Conservation (phyloP, 2,888 invertebrate genomes). For the Thecocarcelia acutangulata region DNA sequence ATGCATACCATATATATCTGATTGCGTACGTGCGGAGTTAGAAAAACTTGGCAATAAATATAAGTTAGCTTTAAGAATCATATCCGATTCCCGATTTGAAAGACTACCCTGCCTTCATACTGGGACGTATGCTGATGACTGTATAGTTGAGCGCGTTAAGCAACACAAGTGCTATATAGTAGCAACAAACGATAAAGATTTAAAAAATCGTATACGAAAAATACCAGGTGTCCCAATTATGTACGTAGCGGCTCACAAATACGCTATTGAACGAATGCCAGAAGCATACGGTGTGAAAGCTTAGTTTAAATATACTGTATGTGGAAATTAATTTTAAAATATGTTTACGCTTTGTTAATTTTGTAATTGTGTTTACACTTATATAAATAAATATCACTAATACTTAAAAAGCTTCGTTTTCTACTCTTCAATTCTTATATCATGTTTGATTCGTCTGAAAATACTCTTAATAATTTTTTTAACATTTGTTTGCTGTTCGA, state of each 20-base stretch:
- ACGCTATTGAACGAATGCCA: conserved; percentile 98
- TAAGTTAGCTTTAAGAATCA: conserved; percentile 95
- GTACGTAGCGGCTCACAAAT: conserved; percentile 96
- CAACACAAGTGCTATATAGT: conserved; percentile 99
- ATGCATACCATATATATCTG: conserved; percentile 98
- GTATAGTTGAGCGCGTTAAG: conserved; percentile 95
- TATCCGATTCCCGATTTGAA: conserved; percentile 97
- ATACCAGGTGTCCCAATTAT: conserved; percentile 99
- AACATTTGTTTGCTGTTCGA: no score
- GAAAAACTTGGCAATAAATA: conserved; percentile 98
- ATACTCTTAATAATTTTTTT: no score
- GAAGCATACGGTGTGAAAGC: conserved; percentile 95
- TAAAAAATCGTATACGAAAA: conserved; percentile 96
- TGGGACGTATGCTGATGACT: conserved; percentile 99
- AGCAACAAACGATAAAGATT: conserved; percentile 98
- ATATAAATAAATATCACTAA: no score
- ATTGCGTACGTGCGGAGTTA: conserved; percentile 98
- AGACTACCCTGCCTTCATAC: conserved; percentile 96
- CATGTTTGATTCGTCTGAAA: no score
- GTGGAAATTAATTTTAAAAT: no score
- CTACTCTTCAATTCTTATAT: no score
- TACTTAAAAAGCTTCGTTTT: no score
- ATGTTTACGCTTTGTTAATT: no score
- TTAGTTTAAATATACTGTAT: conserved; percentile 68
- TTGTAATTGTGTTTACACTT: no score